Base-by-base conservation (phyloP, 2,797 vertebrate genomes). In the Propithecus deckenii region DNA sequence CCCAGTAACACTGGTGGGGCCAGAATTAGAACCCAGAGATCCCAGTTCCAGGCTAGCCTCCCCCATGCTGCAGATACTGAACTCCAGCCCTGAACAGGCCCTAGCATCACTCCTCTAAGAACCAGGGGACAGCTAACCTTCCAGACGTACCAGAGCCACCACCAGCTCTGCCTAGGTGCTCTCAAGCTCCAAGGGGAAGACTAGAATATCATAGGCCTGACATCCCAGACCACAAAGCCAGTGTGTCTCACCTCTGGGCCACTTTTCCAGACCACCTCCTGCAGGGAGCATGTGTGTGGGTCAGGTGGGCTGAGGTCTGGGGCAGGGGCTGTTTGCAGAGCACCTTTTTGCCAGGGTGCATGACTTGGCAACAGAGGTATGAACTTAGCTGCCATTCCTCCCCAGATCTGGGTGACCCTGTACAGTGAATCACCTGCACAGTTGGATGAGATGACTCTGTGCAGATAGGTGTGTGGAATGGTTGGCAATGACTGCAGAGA, bases 1-100 rank as follows among this genome's bases (percentile, higher is more conserved):
- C 22, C 81, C 32, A 8, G 2, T 30, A 22, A 41, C 25, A 43
- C n/a, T 28, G 4, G 2, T 11, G 71, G 57, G 50, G 41, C 76
- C 50, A 43, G 46, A 69, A 86, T 41, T 7, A 81, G 25, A 90
- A 72, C 63, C 41, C 94, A 91, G 52, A 89, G 41, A 74, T 67
- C 38, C 41, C 50, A 59, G 10, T 52, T 89, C 59, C 6, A 11
- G 20, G 25, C 43, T 48, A 10, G 17, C 57, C 55, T 35, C 1
- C n/a, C 59, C n/a, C 9, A 1, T 28, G 50, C 20, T 5, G 18
- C 32, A 17, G 30, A 11, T 9, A 14, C n/a, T 7, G 14, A 5
- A 20, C 11, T 13, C 35, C 5, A n/a, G n/a, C 10, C 28, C 30
- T 0, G 0, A 22, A 38, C n/a, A 57, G 85, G 59, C 35, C 67